Conservation (phyloP, 2,113 vertebrate species). For the Carassius gibelio region DNA sequence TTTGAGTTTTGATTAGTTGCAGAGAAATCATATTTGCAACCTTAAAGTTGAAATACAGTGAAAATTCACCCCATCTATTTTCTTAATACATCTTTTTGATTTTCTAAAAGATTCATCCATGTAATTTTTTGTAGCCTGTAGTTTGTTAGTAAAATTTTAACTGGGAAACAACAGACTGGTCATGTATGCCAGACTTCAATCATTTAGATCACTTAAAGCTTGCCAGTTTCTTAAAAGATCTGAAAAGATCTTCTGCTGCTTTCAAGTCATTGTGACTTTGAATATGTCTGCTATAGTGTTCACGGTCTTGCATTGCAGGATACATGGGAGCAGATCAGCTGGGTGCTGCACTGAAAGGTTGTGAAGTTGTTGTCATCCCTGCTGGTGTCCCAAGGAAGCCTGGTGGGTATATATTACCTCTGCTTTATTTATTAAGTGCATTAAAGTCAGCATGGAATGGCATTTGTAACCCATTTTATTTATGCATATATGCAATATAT, state of each 20-base stretch:
- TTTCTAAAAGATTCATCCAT: neutral
- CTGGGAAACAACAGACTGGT: neutral
- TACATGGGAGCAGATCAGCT: constrained; percentile 91
- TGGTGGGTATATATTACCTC: constrained; percentile 64
- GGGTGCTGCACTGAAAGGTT: constrained; percentile 85
- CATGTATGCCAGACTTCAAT: too few species aligned
- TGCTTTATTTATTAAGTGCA: neutral
- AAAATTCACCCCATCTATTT: neutral
- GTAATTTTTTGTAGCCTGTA: neutral
- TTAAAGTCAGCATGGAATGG: neutral
- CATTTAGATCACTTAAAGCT: too few species aligned
- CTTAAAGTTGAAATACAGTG: neutral
- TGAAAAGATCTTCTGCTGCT: too few species aligned
- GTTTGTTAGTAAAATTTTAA: neutral
- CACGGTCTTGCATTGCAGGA: constrained; percentile 66
- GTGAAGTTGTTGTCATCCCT: constrained; percentile 93
- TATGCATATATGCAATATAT: neutral
- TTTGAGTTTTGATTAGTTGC: neutral
- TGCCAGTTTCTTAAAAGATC: too few species aligned
- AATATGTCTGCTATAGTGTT: neutral
- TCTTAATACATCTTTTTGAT: neutral
- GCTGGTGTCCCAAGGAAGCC: constrained; percentile 95
- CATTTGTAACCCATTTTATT: neutral
- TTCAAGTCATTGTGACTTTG: too few species aligned
- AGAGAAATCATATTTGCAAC: neutral